Conservation (phyloP, 2,797 vertebrate genomes). For the Arremon aurantiirostris region DNA sequence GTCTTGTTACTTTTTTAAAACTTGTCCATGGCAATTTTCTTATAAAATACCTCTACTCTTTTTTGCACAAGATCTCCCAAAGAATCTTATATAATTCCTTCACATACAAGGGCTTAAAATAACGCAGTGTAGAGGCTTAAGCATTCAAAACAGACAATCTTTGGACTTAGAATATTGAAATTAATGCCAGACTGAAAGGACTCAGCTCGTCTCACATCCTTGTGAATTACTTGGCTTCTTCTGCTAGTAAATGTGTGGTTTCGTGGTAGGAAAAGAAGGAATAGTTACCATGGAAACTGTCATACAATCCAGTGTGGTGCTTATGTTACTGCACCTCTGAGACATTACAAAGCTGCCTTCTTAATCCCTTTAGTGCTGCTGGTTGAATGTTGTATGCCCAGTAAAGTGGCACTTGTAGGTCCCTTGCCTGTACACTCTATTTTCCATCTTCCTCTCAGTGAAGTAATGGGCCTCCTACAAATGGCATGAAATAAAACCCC, state of each 20-base stretch:
- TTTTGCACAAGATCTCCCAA: not conserved
- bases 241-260: not conserved
- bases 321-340: conserved; percentile 50
- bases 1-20: not conserved
- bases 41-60: not conserved
- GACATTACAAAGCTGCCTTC: conserved; percentile 44
- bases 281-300: conserved; percentile 63
- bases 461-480: conserved; percentile 10
- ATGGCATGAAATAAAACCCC: not conserved
- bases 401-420: conserved; percentile 39
- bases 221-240: conserved; percentile 13
- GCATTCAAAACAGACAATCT: not conserved
- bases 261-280: not conserved
- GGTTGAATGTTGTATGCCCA: conserved; percentile 36
- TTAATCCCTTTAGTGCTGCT: conserved; percentile 60
- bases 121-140: not conserved
- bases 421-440: conserved; percentile 1
- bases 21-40: not conserved
- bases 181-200: not conserved
- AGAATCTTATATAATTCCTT: not conserved
- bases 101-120: not conserved
- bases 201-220: not conserved
- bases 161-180: not conserved
- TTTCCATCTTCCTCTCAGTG: not conserved
- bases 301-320: conserved; percentile 2